Evolutionary conservation across 2,797 vertebrate species (phyloP).

Genomic region (Varecia variegata): DNA sequence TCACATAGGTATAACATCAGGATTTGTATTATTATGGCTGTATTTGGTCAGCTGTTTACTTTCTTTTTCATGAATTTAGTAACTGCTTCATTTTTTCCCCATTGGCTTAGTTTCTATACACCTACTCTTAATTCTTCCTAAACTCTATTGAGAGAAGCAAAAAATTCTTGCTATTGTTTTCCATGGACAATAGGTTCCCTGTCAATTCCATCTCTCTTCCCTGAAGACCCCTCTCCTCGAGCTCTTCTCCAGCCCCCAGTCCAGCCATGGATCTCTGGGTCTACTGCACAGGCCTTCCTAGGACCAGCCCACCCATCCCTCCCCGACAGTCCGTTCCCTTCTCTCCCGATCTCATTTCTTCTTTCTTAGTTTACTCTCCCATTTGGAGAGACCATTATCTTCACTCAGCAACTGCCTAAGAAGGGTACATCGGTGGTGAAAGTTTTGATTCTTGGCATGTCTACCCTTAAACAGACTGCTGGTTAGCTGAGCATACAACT

Average conservation of each 20-base stretch:
- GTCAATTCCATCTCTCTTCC: background rate
- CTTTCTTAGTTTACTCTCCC: background rate
- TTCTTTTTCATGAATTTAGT: background rate
- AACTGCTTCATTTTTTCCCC: background rate
- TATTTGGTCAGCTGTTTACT: background rate
- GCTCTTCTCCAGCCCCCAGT: too few species aligned
- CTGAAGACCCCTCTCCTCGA: background rate
- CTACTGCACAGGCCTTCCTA: background rate
- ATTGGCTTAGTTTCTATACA: background rate
- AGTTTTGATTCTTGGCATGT: background rate
- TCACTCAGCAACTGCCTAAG: background rate
- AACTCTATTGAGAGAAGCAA: background rate
- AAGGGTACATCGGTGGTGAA: background rate
- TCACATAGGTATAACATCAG: background rate
- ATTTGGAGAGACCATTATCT: background rate
- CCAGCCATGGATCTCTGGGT: background rate
- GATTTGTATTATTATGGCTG: background rate
- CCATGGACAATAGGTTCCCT: background rate
- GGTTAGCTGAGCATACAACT: background rate
- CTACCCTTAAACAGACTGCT: background rate
- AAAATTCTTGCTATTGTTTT: background rate
- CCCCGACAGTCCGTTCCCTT: background rate
- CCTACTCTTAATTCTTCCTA: background rate
- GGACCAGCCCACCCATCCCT: background rate
- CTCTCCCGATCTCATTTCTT: background rate